Evolutionary conservation across 2,888 invertebrate genomes (phyloP), one percentile per base, ranked within the genome.

Genomic region (Acronicta alni): DNA sequence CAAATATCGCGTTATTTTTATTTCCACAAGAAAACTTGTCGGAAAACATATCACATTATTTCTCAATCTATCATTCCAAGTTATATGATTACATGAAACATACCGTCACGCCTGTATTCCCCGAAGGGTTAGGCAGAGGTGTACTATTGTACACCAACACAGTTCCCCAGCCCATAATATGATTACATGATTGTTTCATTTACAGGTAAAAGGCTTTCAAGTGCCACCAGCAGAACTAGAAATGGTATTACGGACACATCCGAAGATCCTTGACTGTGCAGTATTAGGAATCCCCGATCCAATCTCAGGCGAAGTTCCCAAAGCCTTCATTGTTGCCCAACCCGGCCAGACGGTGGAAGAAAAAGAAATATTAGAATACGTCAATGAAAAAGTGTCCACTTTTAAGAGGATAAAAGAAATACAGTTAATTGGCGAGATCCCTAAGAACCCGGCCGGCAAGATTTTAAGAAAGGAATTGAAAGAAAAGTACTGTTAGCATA

Each of bases 221-320:
- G 98, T 98, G 16, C 96, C 98, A 0, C 98, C 98, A 8, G 98
- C 98, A 0, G 98, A 98, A 87, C 85, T 98, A 32, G 98, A 98
- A 89, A 96, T 95, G 45, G 79, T 97, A 0, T 86, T 98, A 7
- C 92, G 97, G 53, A 94, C 95, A 1, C 97, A 97, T 87, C 97
- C 97, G 0, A 95, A 95, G 45, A 94, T 99, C 0, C 84, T 94
- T 3, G 98, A 99, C 81, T 97, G 97, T 0, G 98, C 97, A 0
- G 98, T 99, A 0, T 89, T 98, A 64, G 98, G 98, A 0, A 89
- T 97, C n/a, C 96, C 96, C 0, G 96, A 98, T 77, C 90, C 94
- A 0, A 81, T 94, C 15, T 92, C 93, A n/a, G 98, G 98, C 0
- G 98, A 98, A 89, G 93, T 96, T 0, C 98, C 98, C 0, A 95